Evolutionary conservation across 35 echinoderm and acorn worm genomes (phyloP).

Genomic region (Patiria miniata): DNA sequence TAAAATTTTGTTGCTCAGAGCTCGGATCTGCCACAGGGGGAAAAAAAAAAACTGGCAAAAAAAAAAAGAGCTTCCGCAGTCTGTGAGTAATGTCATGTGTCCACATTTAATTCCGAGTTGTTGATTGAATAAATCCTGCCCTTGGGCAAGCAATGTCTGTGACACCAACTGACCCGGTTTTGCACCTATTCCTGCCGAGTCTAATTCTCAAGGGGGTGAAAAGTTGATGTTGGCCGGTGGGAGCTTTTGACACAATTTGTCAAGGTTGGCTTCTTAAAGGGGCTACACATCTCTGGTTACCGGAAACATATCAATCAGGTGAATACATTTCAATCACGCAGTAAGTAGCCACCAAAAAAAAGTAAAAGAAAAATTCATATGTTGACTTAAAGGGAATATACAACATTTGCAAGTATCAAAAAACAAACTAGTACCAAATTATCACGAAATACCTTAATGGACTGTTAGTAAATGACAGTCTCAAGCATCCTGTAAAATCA

Average conservation of each 20-base stretch:
- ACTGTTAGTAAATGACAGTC: too few species aligned
- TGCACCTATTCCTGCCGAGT: not conserved
- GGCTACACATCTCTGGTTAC: too few species aligned
- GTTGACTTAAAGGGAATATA: too few species aligned
- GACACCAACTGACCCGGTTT: slow-evolving; percentile 16
- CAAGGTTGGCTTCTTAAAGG: not conserved
- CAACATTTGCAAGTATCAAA: too few species aligned
- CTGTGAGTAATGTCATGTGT: not conserved
- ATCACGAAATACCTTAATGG: too few species aligned
- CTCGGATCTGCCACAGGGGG: too few species aligned
- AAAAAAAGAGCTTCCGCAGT: not conserved
- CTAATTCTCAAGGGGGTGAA: not conserved
- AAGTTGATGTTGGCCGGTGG: slow-evolving; percentile 12
- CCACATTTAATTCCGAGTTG: slow-evolving; percentile 25
- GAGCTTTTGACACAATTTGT: slow-evolving; percentile 17
- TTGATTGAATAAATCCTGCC: slow-evolving; percentile 13
- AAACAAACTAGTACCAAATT: too few species aligned
- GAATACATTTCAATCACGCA: too few species aligned
- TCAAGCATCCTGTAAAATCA: too few species aligned
- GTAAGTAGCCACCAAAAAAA: too few species aligned
- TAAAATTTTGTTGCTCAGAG: not conserved
- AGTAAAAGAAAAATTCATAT: too few species aligned
- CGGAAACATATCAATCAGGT: too few species aligned
- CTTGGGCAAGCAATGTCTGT: slow-evolving; percentile 2
- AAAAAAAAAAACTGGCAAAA: not conserved